Evolutionary conservation across 2,797 vertebrate species (phyloP), one percentile per base, ranked within the genome.

Genomic region (Mastacembelus armatus): DNA sequence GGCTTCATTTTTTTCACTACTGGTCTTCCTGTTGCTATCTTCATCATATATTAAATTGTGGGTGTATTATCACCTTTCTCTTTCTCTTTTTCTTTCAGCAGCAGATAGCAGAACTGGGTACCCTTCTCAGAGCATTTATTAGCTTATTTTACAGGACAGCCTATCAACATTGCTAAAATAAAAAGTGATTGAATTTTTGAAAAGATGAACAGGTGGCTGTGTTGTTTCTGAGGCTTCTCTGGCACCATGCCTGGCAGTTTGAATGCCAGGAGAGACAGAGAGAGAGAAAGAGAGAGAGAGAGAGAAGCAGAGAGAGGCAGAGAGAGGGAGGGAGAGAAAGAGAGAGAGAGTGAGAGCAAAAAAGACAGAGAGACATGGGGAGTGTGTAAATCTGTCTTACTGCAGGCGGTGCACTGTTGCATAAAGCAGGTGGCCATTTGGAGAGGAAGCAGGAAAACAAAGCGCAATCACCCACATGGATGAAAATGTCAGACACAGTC

Each of bases 101-200:
- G 71, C 56, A 76, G 59, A 71, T 36, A 70, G 74, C 74, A 70
- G 61, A 33, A 38, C 51, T 68, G 55, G 48, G 68, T 77, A 67
- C 66, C 72, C 50, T 87, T 74, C 77, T 78, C 43, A 8, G 78
- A 72, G 51, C 48, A 65, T 79, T 83, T 79, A 87, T 91, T 84
- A 87, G 80, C 81, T 83, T 84, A 80, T 84, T 89, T 80, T 85
- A 78, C 73, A 65, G 55, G 50, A 83, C 40, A 36, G 66, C 84
- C 22, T 27, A 71, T 81, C 49, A 84, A 74, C 75, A 79, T 65
- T 78, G 55, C 33, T 36, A 77, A 78, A 85, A 78, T 81, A 71
- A 86, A 85, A 80, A 84, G 78, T 78, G 85, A 89, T 84, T 83
- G 77, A 74, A 84, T 87, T 85, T n/a, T 78, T 77, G 22, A 84